These are phyloP conservation scores for Philotrypesis tridentata DNA, from an alignment of 1,140 invertebrate species.

Conservation along the genomic window DNA sequence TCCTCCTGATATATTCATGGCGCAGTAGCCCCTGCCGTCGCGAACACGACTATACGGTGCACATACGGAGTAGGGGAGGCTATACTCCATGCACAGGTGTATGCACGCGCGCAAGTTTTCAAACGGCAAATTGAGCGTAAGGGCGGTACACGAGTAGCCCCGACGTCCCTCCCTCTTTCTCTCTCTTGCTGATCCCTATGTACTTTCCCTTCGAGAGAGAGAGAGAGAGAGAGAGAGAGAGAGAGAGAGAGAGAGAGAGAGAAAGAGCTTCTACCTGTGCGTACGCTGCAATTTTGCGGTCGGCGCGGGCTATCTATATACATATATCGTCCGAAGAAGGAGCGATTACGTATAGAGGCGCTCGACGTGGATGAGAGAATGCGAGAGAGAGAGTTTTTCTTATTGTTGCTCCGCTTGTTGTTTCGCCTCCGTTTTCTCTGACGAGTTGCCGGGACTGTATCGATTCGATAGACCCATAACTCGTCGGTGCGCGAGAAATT, in stretches of 20 bases:
- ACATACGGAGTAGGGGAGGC: too few relatives aligned
- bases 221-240: too few relatives aligned
- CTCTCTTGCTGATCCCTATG: too few relatives aligned
- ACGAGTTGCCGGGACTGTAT: neutral
- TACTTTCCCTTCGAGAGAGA: too few relatives aligned
- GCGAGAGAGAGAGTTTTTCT: neutral
- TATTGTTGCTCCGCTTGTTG: neutral
- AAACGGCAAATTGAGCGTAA: neutral
- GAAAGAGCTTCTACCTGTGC: neutral
- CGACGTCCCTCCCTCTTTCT: too few relatives aligned
- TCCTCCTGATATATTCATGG: too few relatives aligned
- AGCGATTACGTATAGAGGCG: neutral
- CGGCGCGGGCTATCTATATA: neutral
- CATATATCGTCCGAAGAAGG: too few relatives aligned
- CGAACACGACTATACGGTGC: too few relatives aligned
- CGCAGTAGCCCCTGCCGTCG: too few relatives aligned
- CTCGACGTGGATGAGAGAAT: neutral
- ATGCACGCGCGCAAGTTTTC: neutral
- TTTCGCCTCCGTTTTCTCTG: neutral
- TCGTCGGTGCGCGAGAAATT: too few relatives aligned
- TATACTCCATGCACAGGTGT: too few relatives aligned
- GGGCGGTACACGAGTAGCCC: neutral
- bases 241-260: too few relatives aligned
- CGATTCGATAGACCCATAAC: neutral
- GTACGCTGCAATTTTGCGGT: constrained; percentile 26